Conservation (phyloP, 2,888 invertebrate genomes). For the Trachelus stipa region DNA sequence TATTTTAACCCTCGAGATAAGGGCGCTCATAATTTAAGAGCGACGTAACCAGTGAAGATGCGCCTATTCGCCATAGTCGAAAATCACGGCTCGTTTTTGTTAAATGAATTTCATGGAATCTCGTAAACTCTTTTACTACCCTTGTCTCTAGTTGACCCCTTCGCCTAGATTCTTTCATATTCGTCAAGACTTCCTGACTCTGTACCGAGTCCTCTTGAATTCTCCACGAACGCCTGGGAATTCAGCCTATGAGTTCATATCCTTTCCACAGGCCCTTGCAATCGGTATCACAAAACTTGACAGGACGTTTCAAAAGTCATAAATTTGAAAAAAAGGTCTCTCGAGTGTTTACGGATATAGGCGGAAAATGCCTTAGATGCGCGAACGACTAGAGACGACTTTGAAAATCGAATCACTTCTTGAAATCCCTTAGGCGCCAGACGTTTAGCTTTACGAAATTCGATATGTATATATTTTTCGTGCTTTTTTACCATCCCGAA, state of each 20-base stretch:
- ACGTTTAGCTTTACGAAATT: background rate
- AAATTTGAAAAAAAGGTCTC: background rate
- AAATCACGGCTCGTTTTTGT: background rate
- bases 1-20: slow-evolving; percentile 47
- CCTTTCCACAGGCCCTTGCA: background rate
- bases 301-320: background rate
- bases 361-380: background rate
- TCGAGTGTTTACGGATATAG: background rate
- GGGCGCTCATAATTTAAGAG: slow-evolving; percentile 40
- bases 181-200: background rate
- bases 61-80: background rate
- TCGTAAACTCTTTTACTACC: background rate
- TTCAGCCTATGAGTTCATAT: background rate
- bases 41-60: background rate
- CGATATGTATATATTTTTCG: slow-evolving; percentile 4
- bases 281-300: background rate
- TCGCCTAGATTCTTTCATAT: background rate
- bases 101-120: background rate
- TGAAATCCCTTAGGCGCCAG: background rate
- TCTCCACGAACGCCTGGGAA: background rate
- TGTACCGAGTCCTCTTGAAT: background rate
- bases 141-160: background rate
- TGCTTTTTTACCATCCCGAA: background rate
- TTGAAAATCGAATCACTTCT: background rate
- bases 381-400: background rate